Base-by-base conservation (phyloP, 2,888 invertebrate genomes). In the Mesorhabditis sp. region DNA sequence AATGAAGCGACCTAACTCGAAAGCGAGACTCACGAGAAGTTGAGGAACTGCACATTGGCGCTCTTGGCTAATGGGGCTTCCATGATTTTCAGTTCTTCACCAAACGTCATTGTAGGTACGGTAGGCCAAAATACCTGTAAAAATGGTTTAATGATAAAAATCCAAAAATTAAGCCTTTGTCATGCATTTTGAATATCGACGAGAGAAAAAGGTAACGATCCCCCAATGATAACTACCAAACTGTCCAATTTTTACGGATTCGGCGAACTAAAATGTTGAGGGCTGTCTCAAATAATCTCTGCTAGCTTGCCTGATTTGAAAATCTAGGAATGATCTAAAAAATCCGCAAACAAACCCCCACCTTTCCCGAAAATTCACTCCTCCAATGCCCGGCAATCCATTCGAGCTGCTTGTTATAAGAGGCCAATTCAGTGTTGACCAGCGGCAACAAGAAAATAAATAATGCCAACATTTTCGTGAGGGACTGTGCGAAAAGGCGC, bases 41-140 rank as follows among this genome's bases (percentile, higher is more conserved):
- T 85, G 15, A 86, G 67, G 68, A 85, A 86, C 67, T 85, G 83
- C n/a, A 80, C 79, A 13, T 80, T 82, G 13, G 84, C 78, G 5
- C 84, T 83, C 73, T 78, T 79, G 7, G 86, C 86, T 6, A 77
- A 68, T 43, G 86, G 85, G 4, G 86, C 85, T 71, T 83, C 83
- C 45, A 78, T 71, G 66, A 86, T 81, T 45, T 79, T 72, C 62
- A 86, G 74, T 71, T 85, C 85, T 65, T 86, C 86, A 28, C 86
- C 86, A 70, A 83, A 86, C 15, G 86, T 86, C 86, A 86, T 85
- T 10, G 86, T 86, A 4, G 86, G 86, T 42, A 86, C 85, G 15
- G 86, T 86, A 15, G 86, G 86, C 86, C 86, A 86, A 71, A 86
- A 82, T 13, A 86, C 75, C 74, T 76, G 42, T 13, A 67, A 58